A percentile compares a stretch with the other conserved stretches of the same genome.
Conservation (phyloP, 2,113 vertebrate genomes). For the Symphodus melops region DNA sequence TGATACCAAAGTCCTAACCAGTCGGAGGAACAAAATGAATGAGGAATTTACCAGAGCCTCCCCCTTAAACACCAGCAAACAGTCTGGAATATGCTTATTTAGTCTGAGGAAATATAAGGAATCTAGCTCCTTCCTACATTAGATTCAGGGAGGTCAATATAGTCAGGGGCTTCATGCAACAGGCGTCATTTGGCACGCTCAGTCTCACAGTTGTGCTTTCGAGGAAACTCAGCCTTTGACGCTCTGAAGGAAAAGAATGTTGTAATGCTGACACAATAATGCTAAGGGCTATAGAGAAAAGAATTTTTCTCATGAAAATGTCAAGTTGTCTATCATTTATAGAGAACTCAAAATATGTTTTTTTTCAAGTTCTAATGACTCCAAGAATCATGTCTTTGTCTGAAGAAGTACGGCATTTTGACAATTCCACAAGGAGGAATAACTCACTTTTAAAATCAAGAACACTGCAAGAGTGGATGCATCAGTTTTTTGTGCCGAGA, state of each 20-base stretch:
- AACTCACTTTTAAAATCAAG: not conserved
- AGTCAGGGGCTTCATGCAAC: conserved; percentile 40
- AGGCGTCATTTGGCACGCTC: conserved; percentile 5
- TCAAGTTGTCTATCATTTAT: conserved; percentile 23
- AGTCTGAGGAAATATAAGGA: not conserved
- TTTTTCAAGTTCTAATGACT: conserved; percentile 6
- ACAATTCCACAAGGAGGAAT: not conserved
- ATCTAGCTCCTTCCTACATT: not conserved
- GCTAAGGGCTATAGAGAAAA: conserved; percentile 13
- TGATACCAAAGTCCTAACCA: conserved; percentile 25
- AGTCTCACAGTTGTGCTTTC: conserved; percentile 61
- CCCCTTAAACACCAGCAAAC: not conserved
- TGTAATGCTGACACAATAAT: conserved; percentile 27
- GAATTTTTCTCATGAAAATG: conserved; percentile 1
- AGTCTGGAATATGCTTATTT: conserved; percentile 19
- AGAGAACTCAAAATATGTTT: not conserved
- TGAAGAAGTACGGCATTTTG: not conserved
- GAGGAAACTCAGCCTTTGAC: conserved; percentile 49
- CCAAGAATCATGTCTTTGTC: not conserved
- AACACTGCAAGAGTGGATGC: no score
- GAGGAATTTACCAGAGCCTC: conserved; percentile 21
- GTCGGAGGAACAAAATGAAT: conserved; percentile 24
- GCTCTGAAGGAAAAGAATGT: conserved; percentile 12
- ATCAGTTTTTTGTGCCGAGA: no score
- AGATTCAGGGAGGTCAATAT: conserved; percentile 49